A percentile compares a stretch with the other conserved stretches of the same genome.
phyloP scores from a whole-genome alignment of 37 sponge, comb jelly and placozoan genomes.

The Aphrocallistes beatrix region DNA sequence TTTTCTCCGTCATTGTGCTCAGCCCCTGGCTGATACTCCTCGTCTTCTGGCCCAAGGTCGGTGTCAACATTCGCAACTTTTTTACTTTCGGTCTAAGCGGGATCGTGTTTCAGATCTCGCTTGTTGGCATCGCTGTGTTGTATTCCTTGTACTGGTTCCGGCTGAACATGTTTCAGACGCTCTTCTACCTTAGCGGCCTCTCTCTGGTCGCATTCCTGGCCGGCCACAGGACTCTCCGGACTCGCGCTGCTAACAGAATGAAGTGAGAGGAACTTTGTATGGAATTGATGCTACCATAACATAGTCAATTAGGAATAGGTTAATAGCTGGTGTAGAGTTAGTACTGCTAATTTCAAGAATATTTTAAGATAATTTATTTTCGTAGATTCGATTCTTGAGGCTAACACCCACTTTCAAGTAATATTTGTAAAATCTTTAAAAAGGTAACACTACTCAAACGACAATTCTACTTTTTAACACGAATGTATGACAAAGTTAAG shows the following conservation, averaged over 20 bases:
- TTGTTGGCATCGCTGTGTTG: background rate
- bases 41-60: background rate
- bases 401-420: too few species aligned
- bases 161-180: slow-evolving; percentile 14
- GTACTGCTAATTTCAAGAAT: too few species aligned
- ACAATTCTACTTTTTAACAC: too few species aligned
- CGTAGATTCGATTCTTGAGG: too few species aligned
- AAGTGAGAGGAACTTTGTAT: too few species aligned
- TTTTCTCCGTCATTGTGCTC: background rate
- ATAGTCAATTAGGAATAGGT: too few species aligned
- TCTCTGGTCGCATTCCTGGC: background rate
- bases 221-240: background rate
- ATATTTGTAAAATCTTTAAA: too few species aligned
- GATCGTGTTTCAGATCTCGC: background rate
- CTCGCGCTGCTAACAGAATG: background rate
- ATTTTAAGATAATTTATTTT: too few species aligned
- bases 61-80: background rate
- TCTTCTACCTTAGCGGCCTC: background rate
- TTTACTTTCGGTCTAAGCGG: background rate
- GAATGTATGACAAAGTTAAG: too few species aligned
- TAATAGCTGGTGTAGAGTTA: too few species aligned
- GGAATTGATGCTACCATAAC: too few species aligned
- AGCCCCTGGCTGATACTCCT: slow-evolving; percentile 10
- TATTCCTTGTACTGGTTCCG: background rate
- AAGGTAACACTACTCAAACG: too few species aligned